A percentile compares a stretch with the other conserved stretches of the same genome.
Evolutionary conservation across 2,113 vertebrate species (phyloP).

Genomic region (Oncorhynchus mykiss): DNA sequence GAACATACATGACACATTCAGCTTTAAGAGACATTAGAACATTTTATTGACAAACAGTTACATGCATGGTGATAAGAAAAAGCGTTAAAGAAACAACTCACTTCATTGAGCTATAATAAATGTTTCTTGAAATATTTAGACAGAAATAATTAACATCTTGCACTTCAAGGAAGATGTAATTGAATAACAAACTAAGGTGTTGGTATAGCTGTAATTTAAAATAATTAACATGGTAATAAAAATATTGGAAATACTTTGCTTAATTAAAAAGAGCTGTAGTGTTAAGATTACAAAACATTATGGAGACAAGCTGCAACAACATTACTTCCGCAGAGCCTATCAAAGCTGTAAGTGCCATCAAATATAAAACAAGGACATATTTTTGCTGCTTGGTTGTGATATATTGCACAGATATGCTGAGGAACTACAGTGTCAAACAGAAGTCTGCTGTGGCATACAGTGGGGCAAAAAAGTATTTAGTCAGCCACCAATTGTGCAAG

Average conservation of each 20-base stretch:
- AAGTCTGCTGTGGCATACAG: conserved; percentile 23
- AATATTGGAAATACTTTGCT: conserved; percentile 71
- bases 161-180: conserved; percentile 37
- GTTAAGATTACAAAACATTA: conserved; percentile 70
- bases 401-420: conserved; percentile 61
- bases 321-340: conserved; percentile 31
- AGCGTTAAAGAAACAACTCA: conserved; percentile 7
- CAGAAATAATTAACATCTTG: conserved; percentile 18
- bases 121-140: conserved; percentile 20
- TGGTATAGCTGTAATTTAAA: conserved; percentile 25
- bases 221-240: conserved; percentile 61
- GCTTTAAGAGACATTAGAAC: conserved; percentile 14
- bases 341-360: conserved; percentile 32
- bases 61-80: conserved; percentile 48
- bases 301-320: conserved; percentile 36
- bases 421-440: conserved; percentile 40
- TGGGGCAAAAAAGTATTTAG: too few relatives aligned
- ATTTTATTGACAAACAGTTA: conserved; percentile 62
- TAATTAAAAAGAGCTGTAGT: conserved; percentile 77
- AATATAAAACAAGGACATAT: conserved; percentile 9
- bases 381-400: conserved; percentile 31
- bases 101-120: background rate
- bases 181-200: conserved; percentile 31
- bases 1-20: background rate
- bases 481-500: too few relatives aligned